Base-by-base conservation (phyloP, 2,888 invertebrate species). In the Tetragonisca angustula region DNA sequence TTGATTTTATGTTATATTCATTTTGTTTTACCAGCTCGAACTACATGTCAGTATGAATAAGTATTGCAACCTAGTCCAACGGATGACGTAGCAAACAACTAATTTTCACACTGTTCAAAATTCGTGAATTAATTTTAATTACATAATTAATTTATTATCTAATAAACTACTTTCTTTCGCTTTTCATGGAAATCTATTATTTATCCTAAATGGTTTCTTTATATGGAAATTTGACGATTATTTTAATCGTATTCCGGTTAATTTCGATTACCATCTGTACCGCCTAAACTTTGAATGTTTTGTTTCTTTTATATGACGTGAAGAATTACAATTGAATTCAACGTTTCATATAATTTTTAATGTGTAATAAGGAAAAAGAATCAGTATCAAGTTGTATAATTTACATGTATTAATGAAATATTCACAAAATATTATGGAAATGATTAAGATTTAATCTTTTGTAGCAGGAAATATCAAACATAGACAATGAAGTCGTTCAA, bases 401-500 rank as follows among this genome's bases (percentile, higher is more conserved):
- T 32, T 11, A 21, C 21, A 67, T 27, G 4, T 68, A 21, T 59
- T 19, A 19, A 19, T 50, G 6, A 24, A 52, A 64, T 52, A 24
- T 32, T n/a, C 11, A 15, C 24, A 56, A 24, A 64, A 24, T n/a
- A 17, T 68, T 15, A 24, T 64, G 17, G 15, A 43, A 65, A 43
- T 62, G 13, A 24, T 72, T 24, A 65, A 59, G 9, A 21, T 59
- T 69, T 9, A 61, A 54, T 71, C 77, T 78, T 83, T 67, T 84
- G 6, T 5, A 86, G 81, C 89, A 95, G 95, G 95, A 95, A 87
- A 94, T 95, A 91, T 92, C 95, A 17, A 93, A 92, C 90, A 91
- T 94, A 36, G 95, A 95, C 13, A 94, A 89, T 15, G 94, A 96
- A 86, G 95, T 95, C 84, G 94, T 95, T 43, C 95, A 96, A 1